Evolutionary conservation across 1,140 invertebrate species (phyloP).

Genomic region (Leguminivora glycinivorella): DNA sequence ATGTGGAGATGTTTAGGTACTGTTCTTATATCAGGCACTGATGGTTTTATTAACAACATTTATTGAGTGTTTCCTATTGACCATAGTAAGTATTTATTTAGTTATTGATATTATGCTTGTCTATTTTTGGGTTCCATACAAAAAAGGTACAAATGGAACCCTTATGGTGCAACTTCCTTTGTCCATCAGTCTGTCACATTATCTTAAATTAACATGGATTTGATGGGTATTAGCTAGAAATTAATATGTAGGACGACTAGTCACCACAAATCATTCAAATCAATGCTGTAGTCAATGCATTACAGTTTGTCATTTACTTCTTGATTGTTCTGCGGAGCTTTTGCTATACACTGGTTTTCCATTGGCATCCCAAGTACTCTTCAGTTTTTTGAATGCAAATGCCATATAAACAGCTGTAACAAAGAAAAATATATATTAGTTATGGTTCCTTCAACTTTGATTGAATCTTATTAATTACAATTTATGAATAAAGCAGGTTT

Average conservation of each 20-base stretch:
- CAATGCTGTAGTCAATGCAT: not conserved
- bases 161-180: too few species aligned
- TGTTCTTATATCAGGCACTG: too few species aligned
- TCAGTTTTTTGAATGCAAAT: slow-evolving; percentile 91
- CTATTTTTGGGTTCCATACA: too few species aligned
- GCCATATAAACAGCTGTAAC: slow-evolving; percentile 90
- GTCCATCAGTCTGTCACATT: too few species aligned
- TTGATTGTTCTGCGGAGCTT: slow-evolving; percentile 35
- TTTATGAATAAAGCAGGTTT: too few species aligned
- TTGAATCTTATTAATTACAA: too few species aligned
- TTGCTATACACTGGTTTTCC: slow-evolving; percentile 80
- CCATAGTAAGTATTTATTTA: too few species aligned
- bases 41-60: too few species aligned
- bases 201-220: not conserved
- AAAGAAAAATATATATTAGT: slow-evolving; percentile 37
- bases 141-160: too few species aligned
- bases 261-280: not conserved
- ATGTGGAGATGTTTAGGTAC: too few species aligned
- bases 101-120: too few species aligned
- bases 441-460: not conserved
- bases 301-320: slow-evolving; percentile 1
- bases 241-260: not conserved
- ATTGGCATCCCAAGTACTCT: slow-evolving; percentile 81
- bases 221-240: not conserved
- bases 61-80: too few species aligned